Conservation (phyloP, 2,797 vertebrate genomes). For the Alauda arvensis region DNA sequence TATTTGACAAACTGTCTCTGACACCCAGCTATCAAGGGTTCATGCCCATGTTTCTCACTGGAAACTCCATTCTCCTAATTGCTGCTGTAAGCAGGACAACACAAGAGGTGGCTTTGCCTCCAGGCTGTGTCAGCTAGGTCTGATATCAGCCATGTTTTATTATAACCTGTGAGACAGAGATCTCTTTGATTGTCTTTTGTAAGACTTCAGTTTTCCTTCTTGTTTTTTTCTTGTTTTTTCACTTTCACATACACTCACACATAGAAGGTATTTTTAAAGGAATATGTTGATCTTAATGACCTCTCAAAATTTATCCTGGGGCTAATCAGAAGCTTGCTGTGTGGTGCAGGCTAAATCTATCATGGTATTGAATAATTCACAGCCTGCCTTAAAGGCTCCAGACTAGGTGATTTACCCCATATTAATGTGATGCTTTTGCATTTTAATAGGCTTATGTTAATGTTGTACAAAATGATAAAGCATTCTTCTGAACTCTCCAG, state of each 20-base stretch:
- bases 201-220: not conserved
- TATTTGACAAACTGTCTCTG: not conserved
- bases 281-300: slow-evolving; percentile 36
- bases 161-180: not conserved
- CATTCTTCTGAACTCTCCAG: slow-evolving; percentile 15
- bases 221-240: not conserved
- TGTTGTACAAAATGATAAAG: slow-evolving; percentile 44
- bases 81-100: slow-evolving; percentile 7
- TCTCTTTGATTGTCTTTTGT: slow-evolving; percentile 4
- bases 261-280: not conserved
- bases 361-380: slow-evolving; percentile 57
- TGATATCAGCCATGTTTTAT: not conserved
- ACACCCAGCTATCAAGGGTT: not conserved
- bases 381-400: slow-evolving; percentile 43
- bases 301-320: slow-evolving; percentile 47
- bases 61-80: not conserved
- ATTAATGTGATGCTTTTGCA: slow-evolving; percentile 51
- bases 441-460: slow-evolving; percentile 57
- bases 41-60: not conserved
- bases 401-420: slow-evolving; percentile 52
- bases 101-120: slow-evolving; percentile 3
- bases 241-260: not conserved
- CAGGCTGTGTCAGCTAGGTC: not conserved
- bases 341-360: slow-evolving; percentile 36
- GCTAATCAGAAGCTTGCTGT: slow-evolving; percentile 51